Percentiles rank a stretch among this genome's conserved stretches.
phyloP scores from a whole-genome alignment of 2,113 vertebrate species.

The Panthera uncia region DNA sequence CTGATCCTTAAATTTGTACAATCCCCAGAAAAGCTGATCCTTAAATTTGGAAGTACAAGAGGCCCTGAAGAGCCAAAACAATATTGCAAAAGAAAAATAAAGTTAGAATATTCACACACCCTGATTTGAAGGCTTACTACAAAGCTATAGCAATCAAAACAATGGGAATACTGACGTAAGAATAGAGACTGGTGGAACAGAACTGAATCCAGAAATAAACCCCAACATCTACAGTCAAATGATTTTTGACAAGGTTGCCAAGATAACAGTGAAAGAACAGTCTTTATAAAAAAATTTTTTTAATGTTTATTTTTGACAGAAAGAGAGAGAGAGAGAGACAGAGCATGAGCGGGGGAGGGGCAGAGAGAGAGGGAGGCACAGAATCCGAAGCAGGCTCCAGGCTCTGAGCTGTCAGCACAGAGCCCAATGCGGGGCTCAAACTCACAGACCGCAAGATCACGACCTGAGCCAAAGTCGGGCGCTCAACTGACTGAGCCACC shows the following conservation, averaged over 20 bases:
- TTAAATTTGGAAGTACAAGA: neutral
- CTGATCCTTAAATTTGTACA: too few relatives aligned
- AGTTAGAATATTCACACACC: neutral
- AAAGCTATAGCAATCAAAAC: slow-evolving; percentile 1
- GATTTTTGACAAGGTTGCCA: neutral
- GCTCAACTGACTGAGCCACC: too few relatives aligned
- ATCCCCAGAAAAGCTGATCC: neutral
- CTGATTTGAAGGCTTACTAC: neutral
- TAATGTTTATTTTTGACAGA: too few relatives aligned
- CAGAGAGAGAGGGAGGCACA: too few relatives aligned
- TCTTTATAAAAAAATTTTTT: neutral
- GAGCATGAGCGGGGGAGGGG: too few relatives aligned
- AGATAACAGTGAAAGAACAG: neutral
- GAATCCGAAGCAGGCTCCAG: too few relatives aligned
- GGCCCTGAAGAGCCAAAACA: neutral
- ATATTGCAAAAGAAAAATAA: neutral
- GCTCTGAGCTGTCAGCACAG: too few relatives aligned
- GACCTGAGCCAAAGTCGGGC: too few relatives aligned
- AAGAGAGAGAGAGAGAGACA: too few relatives aligned
- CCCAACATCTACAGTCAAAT: neutral
- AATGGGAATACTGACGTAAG: neutral
- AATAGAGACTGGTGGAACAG: neutral
- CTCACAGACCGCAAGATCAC: too few relatives aligned
- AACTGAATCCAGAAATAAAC: neutral
- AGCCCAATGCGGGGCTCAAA: too few relatives aligned